These are phyloP conservation scores for Muntiacus muntjak DNA, from an alignment of 2,113 vertebrate genomes.

Conservation along the genomic window DNA sequence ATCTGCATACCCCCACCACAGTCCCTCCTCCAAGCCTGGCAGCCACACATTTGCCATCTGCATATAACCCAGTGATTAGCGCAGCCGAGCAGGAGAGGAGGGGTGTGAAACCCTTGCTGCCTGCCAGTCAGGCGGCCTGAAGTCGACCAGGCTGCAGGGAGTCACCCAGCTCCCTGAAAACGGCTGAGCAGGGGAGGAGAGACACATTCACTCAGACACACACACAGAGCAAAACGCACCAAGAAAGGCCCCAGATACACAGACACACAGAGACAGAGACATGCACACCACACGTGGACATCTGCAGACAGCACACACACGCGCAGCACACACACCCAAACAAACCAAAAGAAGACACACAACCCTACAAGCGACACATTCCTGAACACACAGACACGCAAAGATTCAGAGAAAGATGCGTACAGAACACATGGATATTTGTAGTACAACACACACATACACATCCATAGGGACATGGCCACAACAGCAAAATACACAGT, in stretches of 20 bases:
- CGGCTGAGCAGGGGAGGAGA: not conserved
- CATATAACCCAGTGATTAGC: constrained; percentile 70
- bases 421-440: not conserved
- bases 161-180: not conserved
- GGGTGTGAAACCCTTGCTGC: not conserved
- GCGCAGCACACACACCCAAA: not conserved
- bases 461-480: not conserved
- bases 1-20: constrained; percentile 30
- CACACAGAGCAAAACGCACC: not conserved
- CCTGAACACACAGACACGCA: not conserved
- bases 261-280: not conserved
- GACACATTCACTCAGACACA: not conserved
- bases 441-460: not conserved
- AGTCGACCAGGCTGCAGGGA: constrained; percentile 3
- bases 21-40: constrained; percentile 57
- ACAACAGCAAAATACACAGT: not conserved
- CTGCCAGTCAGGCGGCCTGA: constrained; percentile 47
- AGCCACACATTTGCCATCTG: constrained; percentile 70
- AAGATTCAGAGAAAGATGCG: not conserved
- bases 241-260: not conserved
- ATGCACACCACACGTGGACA: not conserved
- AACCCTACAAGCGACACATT: not conserved
- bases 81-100: constrained; percentile 33
- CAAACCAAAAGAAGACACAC: not conserved
- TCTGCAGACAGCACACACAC: not conserved